Evolutionary conservation across 2,888 invertebrate genomes (phyloP).

Genomic region (Orchesellides sinensis): DNA sequence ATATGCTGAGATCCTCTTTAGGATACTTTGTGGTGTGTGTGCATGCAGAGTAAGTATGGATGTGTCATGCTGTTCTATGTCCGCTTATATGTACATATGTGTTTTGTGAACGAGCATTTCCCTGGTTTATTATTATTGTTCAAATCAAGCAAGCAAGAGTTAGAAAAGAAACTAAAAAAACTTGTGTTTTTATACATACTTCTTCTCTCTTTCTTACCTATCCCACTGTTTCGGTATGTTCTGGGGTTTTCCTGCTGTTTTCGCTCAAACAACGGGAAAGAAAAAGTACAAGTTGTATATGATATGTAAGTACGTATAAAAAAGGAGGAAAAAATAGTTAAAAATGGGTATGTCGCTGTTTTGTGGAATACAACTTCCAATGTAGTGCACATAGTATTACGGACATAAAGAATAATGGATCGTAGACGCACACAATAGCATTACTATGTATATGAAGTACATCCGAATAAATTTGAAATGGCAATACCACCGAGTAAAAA

Average conservation of each 20-base stretch:
- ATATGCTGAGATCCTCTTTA: no score
- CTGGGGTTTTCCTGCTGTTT: conserved; percentile 11
- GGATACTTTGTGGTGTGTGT: conserved; percentile 7
- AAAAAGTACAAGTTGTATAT: no score
- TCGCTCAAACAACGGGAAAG: no score
- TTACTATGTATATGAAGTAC: neutral
- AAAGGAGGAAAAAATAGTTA: no score
- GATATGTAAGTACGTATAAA: no score
- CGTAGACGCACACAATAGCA: no score
- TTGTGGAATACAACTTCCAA: no score
- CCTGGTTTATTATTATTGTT: conserved; percentile 32
- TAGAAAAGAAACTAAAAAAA: neutral
- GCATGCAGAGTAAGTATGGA: neutral
- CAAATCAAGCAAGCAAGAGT: neutral
- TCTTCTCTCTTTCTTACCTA: conserved; percentile 22
- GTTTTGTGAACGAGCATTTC: no score
- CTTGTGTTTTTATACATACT: neutral
- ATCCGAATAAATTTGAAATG: neutral
- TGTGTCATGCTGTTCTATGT: neutral
- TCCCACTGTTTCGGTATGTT: conserved; percentile 29
- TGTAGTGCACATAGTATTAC: no score
- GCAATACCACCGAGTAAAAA: neutral
- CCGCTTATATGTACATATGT: neutral
- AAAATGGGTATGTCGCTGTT: no score
- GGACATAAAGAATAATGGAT: neutral